Evolutionary conservation across 2,797 vertebrate species (phyloP).

Genomic region (Macropus fuliginosus): DNA sequence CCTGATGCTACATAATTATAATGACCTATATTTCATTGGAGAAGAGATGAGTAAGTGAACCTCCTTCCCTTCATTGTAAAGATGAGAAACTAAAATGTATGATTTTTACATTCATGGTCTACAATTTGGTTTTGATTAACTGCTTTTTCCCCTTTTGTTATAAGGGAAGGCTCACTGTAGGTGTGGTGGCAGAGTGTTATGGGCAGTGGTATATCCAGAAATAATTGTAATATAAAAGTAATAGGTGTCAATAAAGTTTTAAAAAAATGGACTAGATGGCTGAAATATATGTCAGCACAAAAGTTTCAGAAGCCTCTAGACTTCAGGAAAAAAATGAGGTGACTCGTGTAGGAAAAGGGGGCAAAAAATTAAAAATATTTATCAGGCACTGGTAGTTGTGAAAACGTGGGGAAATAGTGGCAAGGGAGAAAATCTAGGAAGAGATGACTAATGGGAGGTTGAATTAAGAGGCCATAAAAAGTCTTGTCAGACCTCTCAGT

Average conservation of each 20-base stretch:
- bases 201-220: background rate
- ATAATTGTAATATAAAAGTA: background rate
- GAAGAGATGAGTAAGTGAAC: background rate
- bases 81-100: background rate
- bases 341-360: background rate
- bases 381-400: background rate
- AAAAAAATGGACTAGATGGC: background rate
- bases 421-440: background rate
- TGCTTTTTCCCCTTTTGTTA: background rate
- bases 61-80: background rate
- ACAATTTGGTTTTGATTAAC: background rate
- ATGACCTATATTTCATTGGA: background rate
- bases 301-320: background rate
- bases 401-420: background rate
- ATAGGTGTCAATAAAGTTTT: background rate
- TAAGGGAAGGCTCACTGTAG: background rate
- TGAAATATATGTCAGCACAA: background rate
- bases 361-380: background rate
- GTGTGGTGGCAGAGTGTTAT: background rate
- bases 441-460: background rate
- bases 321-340: background rate
- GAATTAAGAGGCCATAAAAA: background rate
- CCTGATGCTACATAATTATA: background rate
- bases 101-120: background rate
- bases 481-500: background rate